Conservation (phyloP, 2,888 invertebrate species). For the Siphonodentalium dalli region DNA sequence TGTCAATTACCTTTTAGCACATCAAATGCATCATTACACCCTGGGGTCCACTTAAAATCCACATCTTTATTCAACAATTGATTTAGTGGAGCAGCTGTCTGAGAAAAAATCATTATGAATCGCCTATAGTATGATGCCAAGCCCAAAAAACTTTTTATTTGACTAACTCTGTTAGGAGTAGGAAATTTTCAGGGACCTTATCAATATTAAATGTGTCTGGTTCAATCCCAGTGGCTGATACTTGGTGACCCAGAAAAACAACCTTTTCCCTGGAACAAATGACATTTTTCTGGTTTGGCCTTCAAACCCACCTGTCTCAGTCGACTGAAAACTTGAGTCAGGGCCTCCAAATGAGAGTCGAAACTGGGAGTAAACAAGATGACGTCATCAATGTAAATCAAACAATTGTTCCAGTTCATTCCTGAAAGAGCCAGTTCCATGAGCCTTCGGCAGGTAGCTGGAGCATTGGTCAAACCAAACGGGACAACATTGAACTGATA, state of each 20-base stretch:
- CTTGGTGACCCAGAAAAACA: constrained; percentile 5
- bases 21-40: background rate
- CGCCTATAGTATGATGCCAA: constrained; percentile 1
- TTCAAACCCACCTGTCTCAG: constrained; percentile 6
- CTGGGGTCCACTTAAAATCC: background rate
- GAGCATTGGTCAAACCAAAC: constrained; percentile 8
- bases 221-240: constrained; percentile 1
- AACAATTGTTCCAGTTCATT: background rate
- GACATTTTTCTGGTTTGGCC: constrained; percentile 15
- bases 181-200: constrained; percentile 6
- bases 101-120: background rate
- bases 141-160: constrained; percentile 9
- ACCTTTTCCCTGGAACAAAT: background rate
- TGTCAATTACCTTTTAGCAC: background rate
- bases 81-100: background rate
- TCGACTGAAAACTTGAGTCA: background rate
- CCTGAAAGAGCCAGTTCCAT: constrained; percentile 13
- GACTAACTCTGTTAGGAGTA: background rate
- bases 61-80: background rate
- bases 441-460: constrained; percentile 4
- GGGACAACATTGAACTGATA: constrained; percentile 4
- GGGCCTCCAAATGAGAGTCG: background rate
- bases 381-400: constrained; percentile 16
- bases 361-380: constrained; percentile 2
- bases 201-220: too few relatives aligned